These are phyloP conservation scores for Rhynchopsitta pachyrhyncha DNA, from an alignment of 2,113 vertebrate species.

Conservation along the genomic window DNA sequence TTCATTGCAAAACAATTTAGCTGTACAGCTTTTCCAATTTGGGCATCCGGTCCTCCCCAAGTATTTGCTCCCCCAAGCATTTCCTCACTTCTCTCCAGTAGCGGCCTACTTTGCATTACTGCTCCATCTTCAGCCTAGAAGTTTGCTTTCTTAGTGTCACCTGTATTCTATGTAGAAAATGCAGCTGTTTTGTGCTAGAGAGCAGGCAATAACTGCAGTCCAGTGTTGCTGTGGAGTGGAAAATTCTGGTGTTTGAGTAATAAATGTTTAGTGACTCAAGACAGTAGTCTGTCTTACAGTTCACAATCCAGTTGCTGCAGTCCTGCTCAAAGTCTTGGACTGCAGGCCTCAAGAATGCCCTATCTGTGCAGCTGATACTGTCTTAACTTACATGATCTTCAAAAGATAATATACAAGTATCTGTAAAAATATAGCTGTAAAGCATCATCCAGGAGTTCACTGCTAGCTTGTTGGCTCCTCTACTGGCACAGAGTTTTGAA, in stretches of 20 bases:
- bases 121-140: background rate
- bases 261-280: background rate
- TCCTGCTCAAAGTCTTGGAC: background rate
- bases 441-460: background rate
- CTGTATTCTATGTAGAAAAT: background rate
- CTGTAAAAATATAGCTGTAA: background rate
- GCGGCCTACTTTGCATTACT: background rate
- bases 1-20: background rate
- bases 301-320: background rate
- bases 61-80: background rate
- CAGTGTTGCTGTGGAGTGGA: background rate
- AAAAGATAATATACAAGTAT: background rate
- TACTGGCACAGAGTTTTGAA: conserved; percentile 1
- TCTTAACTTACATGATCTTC: background rate
- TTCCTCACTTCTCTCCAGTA: background rate
- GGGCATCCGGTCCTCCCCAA: background rate
- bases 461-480: background rate
- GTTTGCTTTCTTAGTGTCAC: background rate
- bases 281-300: background rate
- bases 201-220: background rate
- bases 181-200: background rate
- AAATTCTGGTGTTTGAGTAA: background rate
- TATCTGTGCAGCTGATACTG: background rate
- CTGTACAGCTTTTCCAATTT: background rate
- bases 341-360: background rate